phyloP scores from a whole-genome alignment of 30 jellyfish, hydroid and myxozoan species.

The Catostylus mosaicus region DNA sequence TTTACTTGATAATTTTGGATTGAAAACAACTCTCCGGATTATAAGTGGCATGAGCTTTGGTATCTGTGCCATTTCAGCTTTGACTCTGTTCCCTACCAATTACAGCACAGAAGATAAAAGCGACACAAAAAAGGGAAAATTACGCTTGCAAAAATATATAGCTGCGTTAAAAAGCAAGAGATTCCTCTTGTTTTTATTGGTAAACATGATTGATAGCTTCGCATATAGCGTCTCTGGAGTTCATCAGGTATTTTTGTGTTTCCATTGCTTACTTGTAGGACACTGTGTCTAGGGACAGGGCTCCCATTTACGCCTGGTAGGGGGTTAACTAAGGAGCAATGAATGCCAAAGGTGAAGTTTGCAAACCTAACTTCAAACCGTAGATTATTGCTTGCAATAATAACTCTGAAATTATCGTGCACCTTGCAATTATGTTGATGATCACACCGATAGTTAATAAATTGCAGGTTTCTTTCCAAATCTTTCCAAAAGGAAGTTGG shows the following conservation, averaged over 20 bases:
- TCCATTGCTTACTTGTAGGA: neutral
- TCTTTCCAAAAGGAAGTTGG: too few relatives aligned
- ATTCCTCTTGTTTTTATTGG: neutral
- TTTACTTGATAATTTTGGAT: conserved; percentile 16
- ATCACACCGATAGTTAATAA: too few relatives aligned
- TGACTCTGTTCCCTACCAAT: conserved; percentile 3
- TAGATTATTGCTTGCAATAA: too few relatives aligned
- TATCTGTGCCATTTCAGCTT: neutral
- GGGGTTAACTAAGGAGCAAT: too few relatives aligned
- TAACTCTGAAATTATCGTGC: too few relatives aligned
- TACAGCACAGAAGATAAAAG: neutral
- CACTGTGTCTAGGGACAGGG: neutral
- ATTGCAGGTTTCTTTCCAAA: too few relatives aligned
- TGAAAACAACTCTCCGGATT: conserved; percentile 12
- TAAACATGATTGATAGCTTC: neutral
- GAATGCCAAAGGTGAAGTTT: too few relatives aligned
- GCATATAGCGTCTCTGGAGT: conserved; percentile 30
- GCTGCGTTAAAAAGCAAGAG: neutral
- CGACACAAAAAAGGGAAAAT: too few relatives aligned
- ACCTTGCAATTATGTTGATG: too few relatives aligned
- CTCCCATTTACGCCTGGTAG: too few relatives aligned
- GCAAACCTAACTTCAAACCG: too few relatives aligned
- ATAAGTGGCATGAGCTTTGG: neutral
- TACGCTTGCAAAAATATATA: neutral
- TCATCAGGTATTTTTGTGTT: conserved; percentile 45